A percentile compares a stretch with the other conserved stretches of the same genome.
phyloP scores from a whole-genome alignment of 2,888 invertebrate species.

The Automeris io region DNA sequence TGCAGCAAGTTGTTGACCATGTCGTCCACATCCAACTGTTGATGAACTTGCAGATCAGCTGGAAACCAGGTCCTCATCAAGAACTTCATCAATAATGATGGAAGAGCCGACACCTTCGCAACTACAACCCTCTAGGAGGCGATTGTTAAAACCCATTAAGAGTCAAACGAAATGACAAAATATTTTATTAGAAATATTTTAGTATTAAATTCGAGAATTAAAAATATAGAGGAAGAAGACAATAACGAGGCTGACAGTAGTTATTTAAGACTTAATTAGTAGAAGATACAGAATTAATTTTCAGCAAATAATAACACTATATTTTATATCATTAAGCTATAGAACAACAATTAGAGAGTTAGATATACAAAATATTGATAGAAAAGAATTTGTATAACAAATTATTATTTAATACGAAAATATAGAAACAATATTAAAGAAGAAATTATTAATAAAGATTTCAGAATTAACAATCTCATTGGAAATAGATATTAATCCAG shows the following conservation, averaged over 20 bases:
- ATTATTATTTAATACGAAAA: too few relatives aligned
- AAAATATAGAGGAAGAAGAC: background rate
- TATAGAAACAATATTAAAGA: too few relatives aligned
- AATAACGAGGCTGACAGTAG: background rate
- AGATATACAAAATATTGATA: too few relatives aligned
- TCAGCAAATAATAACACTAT: too few relatives aligned
- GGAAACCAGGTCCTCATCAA: slow-evolving; percentile 55
- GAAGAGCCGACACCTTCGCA: slow-evolving; percentile 24
- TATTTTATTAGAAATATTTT: background rate
- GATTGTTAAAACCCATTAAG: slow-evolving; percentile 4
- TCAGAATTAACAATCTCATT: too few relatives aligned
- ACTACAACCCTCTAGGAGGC: slow-evolving; percentile 7
- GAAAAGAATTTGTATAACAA: too few relatives aligned
- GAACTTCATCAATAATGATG: slow-evolving; percentile 26
- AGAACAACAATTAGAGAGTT: too few relatives aligned
- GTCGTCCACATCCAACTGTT: slow-evolving; percentile 79
- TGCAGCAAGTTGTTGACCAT: slow-evolving; percentile 85
- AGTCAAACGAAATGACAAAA: background rate
- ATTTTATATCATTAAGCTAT: too few relatives aligned
- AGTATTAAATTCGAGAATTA: background rate
- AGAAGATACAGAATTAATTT: too few relatives aligned
- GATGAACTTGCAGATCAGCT: slow-evolving; percentile 58
- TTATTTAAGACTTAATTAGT: too few relatives aligned
- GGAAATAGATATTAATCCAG: too few relatives aligned
- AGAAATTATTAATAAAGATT: too few relatives aligned